Percentiles rank a stretch among this genome's conserved stretches.
Conservation (phyloP, 1,140 invertebrate genomes). For the Papilio machaon region DNA sequence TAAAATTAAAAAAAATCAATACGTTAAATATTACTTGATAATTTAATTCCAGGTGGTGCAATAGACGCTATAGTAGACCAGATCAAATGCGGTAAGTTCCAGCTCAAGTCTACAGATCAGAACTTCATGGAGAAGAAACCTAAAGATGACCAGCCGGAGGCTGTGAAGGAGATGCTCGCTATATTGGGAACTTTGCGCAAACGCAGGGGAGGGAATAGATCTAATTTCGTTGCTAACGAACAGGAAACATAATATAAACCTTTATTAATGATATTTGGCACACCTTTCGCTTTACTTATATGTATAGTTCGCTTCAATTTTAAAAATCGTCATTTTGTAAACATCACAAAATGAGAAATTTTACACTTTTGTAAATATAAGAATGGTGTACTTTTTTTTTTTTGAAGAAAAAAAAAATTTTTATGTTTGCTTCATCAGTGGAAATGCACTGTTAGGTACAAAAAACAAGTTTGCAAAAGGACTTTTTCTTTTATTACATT, state of each 20-base stretch:
- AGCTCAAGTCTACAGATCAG: constrained; percentile 85
- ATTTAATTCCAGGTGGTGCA: constrained; percentile 77
- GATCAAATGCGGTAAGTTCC: constrained; percentile 89
- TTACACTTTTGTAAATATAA: too few relatives aligned
- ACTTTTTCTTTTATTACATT: too few relatives aligned
- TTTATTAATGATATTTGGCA: too few relatives aligned
- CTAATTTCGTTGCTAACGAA: constrained; percentile 44
- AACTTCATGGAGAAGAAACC: constrained; percentile 82
- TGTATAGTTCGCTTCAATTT: too few relatives aligned
- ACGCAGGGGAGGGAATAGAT: constrained; percentile 69
- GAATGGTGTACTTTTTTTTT: too few relatives aligned
- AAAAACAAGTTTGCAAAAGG: too few relatives aligned
- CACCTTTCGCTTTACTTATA: too few relatives aligned
- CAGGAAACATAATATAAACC: neutral
- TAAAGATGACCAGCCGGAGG: constrained; percentile 84
- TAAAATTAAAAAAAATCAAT: neutral
- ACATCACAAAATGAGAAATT: too few relatives aligned
- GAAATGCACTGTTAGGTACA: too few relatives aligned
- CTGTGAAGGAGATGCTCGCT: constrained; percentile 87
- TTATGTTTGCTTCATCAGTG: too few relatives aligned
- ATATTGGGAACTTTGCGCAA: constrained; percentile 87
- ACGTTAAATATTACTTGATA: neutral
- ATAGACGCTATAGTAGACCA: constrained; percentile 89
- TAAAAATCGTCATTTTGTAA: too few relatives aligned
- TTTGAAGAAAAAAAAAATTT: too few relatives aligned